These are phyloP conservation scores for Hypsibius dujardini DNA, from an alignment of 1,140 invertebrate genomes.

Conservation along the genomic window DNA sequence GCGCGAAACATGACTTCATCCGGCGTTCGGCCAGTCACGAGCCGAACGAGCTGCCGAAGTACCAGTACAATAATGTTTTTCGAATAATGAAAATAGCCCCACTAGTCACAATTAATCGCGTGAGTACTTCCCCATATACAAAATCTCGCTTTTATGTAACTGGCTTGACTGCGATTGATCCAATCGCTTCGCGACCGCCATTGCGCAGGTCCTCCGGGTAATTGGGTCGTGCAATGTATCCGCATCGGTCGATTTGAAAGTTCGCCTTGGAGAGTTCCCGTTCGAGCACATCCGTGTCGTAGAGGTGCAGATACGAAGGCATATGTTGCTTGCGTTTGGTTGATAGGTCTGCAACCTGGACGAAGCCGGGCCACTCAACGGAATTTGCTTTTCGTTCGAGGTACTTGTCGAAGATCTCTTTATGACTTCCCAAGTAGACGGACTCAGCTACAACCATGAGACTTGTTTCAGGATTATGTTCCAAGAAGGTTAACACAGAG, in stretches of 20 bases:
- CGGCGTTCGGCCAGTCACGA: too few species aligned
- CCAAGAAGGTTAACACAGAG: too few species aligned
- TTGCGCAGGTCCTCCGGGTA: constrained; percentile 4
- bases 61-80: too few species aligned
- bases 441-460: background rate
- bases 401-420: constrained; percentile 1
- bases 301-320: background rate
- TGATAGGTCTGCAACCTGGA: background rate
- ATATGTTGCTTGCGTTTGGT: constrained; percentile 6
- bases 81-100: too few species aligned
- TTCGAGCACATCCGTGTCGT: background rate
- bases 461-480: too few species aligned
- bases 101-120: too few species aligned
- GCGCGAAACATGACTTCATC: too few species aligned
- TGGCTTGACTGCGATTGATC: background rate
- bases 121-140: too few species aligned
- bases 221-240: background rate
- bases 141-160: background rate
- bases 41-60: too few species aligned
- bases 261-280: background rate
- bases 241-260: background rate
- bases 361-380: background rate
- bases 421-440: background rate
- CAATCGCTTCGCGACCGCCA: background rate
- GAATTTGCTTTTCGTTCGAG: background rate